These are phyloP conservation scores for Engystomops pustulosus DNA, from an alignment of 2,113 vertebrate species.

Conservation along the genomic window DNA sequence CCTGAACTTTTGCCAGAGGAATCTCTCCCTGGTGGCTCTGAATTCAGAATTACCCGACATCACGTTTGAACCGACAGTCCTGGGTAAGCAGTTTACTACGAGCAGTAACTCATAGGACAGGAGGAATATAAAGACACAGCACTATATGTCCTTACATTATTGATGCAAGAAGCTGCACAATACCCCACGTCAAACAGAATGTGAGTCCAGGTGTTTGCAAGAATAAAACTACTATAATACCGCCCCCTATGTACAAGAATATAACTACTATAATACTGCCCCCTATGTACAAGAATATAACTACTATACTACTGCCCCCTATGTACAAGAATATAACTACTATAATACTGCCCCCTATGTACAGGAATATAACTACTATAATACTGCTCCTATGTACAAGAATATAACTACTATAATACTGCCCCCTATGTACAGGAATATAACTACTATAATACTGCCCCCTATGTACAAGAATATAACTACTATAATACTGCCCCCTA, in stretches of 20 bases:
- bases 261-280: no score
- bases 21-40: constrained; percentile 67
- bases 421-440: no score
- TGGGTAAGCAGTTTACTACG: constrained; percentile 66
- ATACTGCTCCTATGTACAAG: background rate
- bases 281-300: no score
- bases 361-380: background rate
- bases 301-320: no score
- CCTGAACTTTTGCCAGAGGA: constrained; percentile 70
- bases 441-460: no score
- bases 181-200: no score
- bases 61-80: constrained; percentile 67
- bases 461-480: no score
- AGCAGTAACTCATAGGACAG: background rate
- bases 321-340: no score
- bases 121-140: constrained; percentile 65
- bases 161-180: constrained; percentile 26
- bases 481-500: no score
- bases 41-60: constrained; percentile 65
- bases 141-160: constrained; percentile 18
- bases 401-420: constrained; percentile 1
- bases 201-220: no score
- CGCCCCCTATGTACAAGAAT: no score
- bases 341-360: no score
- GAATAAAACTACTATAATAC: background rate